Evolutionary conservation across 2,113 vertebrate species (phyloP), one percentile per base, ranked within the genome.

Genomic region (Saccopteryx bilineata): DNA sequence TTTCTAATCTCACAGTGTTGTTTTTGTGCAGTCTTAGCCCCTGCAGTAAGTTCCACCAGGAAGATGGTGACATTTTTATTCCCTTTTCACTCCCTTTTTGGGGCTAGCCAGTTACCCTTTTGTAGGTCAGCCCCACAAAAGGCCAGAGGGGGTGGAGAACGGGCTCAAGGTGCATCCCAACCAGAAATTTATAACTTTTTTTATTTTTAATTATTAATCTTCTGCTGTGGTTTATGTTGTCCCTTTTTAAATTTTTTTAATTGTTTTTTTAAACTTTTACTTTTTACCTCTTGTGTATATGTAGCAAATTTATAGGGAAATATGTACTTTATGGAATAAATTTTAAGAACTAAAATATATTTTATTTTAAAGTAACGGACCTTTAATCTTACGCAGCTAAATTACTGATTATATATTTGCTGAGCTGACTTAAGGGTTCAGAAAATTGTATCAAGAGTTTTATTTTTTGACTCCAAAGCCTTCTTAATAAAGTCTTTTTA

Each of bases 401-500:
- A 98, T 98, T 99, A 99, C 98, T 98, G 99, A 99, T 99, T 99
- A 99, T 99, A 99, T 99, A 99, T 99, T 98, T 99, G 98, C 98
- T 98, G 99, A 99, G 98, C 99, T 99, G 99, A 99, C 99, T 99
- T 99, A 98, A 99, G 98, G 98, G 99, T 99, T 99, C 99, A 98
- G 99, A 99, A 99, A 98, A 99, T 99, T 99, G 99, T 99, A 99
- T 99, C 99, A 99, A 99, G 99, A 99, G 99, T 99, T 99, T 99
- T 99, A 99, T 99, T 99, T 99, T 99, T 99, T 99, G 98, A 98
- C 98, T 98, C 98, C 98, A 98, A 98, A 99, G 99, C 99, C 99
- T 99, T 99, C 99, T 99, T 99, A 99, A 99, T 99, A 99, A 99
- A 99, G 98, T 99, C 98, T 98, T 98, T 98, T 98, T 98, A 98